These are phyloP conservation scores for Etheostoma cragini DNA, from an alignment of 2,113 vertebrate species.

Conservation along the genomic window DNA sequence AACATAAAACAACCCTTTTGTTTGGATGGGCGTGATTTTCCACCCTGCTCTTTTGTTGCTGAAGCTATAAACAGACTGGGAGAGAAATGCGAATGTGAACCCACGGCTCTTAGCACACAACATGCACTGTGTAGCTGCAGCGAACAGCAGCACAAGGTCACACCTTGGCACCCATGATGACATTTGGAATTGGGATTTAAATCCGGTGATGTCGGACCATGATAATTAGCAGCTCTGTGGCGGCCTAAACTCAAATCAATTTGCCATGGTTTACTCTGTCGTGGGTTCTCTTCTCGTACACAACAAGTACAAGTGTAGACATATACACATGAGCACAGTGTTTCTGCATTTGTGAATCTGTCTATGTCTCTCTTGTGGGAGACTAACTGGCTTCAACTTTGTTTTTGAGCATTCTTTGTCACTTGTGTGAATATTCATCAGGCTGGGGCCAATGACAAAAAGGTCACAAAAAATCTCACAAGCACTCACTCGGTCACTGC, in stretches of 20 bases:
- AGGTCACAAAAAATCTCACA: conserved; percentile 43
- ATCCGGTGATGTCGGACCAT: conserved; percentile 31
- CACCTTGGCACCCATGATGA: conserved; percentile 33
- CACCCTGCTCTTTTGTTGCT: conserved; percentile 44
- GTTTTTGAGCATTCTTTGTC: conserved; percentile 69
- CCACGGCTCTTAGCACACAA: background rate
- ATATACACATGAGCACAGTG: conserved; percentile 8
- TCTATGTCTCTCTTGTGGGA: conserved; percentile 14
- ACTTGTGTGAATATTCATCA: conserved; percentile 78
- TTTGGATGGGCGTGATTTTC: conserved; percentile 42
- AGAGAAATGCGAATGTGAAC: conserved; percentile 19
- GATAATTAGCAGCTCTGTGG: conserved; percentile 40
- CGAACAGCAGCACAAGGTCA: background rate
- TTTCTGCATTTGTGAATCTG: conserved; percentile 21
- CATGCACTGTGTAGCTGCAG: background rate
- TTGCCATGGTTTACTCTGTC: conserved; percentile 25
- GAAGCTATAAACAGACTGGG: conserved; percentile 20
- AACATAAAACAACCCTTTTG: conserved; percentile 72
- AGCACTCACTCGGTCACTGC: conserved; percentile 1
- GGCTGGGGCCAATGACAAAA: conserved; percentile 56
- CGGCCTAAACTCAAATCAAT: conserved; percentile 37
- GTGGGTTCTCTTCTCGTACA: conserved; percentile 4
- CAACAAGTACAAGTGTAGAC: conserved; percentile 32
- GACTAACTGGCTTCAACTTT: conserved; percentile 69
- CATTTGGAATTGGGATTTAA: conserved; percentile 50